A percentile compares a stretch with the other conserved stretches of the same genome.
phyloP scores from a whole-genome alignment of 2,888 invertebrate genomes.

The Diadegma fenestrale region DNA sequence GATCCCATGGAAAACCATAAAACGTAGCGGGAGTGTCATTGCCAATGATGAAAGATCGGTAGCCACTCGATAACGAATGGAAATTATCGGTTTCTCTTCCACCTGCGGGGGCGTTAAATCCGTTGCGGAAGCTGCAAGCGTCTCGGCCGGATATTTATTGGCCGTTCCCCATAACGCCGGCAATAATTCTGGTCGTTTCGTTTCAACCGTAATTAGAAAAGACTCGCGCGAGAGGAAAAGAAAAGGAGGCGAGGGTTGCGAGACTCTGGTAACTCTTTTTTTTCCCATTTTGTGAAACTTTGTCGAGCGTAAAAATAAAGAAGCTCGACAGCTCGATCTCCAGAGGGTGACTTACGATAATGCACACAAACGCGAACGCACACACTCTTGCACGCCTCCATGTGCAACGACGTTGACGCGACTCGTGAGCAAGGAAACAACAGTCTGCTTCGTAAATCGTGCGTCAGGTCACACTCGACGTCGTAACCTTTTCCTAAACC shows the following conservation, averaged over 20 bases:
- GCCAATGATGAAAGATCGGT: neutral
- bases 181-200: slow-evolving; percentile 42
- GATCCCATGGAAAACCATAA: no score
- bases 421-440: slow-evolving; percentile 21
- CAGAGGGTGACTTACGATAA: neutral
- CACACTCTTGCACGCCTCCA: neutral
- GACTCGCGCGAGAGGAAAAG: neutral
- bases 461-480: slow-evolving; percentile 35
- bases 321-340: slow-evolving; percentile 12
- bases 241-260: slow-evolving; percentile 4
- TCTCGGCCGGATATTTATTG: slow-evolving; percentile 25
- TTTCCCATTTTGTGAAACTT: neutral
- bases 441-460: slow-evolving; percentile 31
- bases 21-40: neutral
- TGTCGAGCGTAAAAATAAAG: slow-evolving; percentile 56
- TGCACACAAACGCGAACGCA: neutral
- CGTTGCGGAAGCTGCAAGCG: slow-evolving; percentile 31
- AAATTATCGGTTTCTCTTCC: neutral
- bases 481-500: slow-evolving; percentile 67
- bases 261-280: slow-evolving; percentile 19
- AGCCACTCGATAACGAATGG: slow-evolving; percentile 1
- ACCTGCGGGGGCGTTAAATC: slow-evolving; percentile 28
- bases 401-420: neutral
- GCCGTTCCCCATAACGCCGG: slow-evolving; percentile 41
- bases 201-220: slow-evolving; percentile 42